Evolutionary conservation across 2,797 vertebrate genomes (phyloP), one percentile per base, ranked within the genome.

Genomic region (Sciurus vulgaris): DNA sequence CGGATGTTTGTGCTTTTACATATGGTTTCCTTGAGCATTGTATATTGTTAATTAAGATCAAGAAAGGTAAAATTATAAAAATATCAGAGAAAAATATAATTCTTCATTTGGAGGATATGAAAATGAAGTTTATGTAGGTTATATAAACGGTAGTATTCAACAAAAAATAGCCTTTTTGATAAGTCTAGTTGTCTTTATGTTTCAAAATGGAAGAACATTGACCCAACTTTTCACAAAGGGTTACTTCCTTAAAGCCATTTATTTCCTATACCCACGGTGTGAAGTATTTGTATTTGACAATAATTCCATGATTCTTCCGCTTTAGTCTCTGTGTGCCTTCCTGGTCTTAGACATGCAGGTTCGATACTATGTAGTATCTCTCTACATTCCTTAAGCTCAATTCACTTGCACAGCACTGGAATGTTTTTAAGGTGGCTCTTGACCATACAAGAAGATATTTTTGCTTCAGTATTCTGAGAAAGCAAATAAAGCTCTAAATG

Each of bases 11-110:
- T 24, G 26, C 69, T 95, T 73, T 93, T 86, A 91, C 41, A 86
- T 90, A 20, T 0, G 73, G 9, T 95, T 96, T 93, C 97, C 96
- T 63, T 56, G 59, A 88, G 87, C 83, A 93, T 94, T 79, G 90
- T 26, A 67, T 72, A 97, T 81, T 96, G 51, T 86, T 96, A 93
- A 97, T 89, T 93, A 97, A 93, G 44, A n/a, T 92, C 90, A 91
- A 96, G 65, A 97, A 93, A 89, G 22, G 24, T 35, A 93, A 97
- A 93, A 85, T 0, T 69, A 95, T 87, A 94, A 47, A 81, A 96
- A 97, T 97, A 91, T 87, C 92, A 69, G 96, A 92, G 69, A 92
- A 90, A 94, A 96, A 89, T 92, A 92, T 35, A 12, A 91, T 70
- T 18, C 1, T 93, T 78, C 89, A 28, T 88, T 97, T 89, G 69